phyloP scores from a whole-genome alignment of 2,888 invertebrate species.

The Ashinkailepas kermadecensis region DNA sequence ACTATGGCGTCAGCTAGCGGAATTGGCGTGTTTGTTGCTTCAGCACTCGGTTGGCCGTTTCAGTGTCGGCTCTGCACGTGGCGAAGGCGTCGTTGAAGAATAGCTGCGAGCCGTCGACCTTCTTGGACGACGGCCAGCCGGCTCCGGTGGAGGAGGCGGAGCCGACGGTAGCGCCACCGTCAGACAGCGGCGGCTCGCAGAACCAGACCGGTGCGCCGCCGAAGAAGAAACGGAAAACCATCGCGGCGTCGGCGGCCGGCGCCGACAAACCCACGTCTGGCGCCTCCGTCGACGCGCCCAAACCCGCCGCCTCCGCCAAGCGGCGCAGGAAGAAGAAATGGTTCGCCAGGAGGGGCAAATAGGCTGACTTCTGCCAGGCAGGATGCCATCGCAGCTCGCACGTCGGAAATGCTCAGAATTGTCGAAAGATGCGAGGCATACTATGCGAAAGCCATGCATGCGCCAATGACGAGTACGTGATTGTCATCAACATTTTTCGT shows the following conservation, averaged over 20 bases:
- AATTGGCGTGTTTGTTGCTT: too few species aligned
- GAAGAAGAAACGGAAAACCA: neutral
- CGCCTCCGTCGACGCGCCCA: neutral
- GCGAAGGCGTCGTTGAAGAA: neutral
- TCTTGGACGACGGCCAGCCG: neutral
- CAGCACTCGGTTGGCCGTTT: too few species aligned
- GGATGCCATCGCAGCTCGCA: too few species aligned
- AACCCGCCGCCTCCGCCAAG: neutral
- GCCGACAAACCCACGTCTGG: neutral
- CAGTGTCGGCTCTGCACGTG: neutral
- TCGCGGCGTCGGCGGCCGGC: neutral
- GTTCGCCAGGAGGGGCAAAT: conserved; percentile 2
- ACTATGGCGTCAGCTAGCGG: too few species aligned
- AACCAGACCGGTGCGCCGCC: neutral
- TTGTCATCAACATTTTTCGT: too few species aligned
- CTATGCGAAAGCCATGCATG: too few species aligned
- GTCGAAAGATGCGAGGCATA: too few species aligned
- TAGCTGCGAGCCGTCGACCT: neutral
- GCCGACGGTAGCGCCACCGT: neutral
- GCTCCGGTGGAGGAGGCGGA: neutral
- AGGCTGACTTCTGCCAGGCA: too few species aligned
- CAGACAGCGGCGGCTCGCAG: neutral
- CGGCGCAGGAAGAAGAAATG: neutral
- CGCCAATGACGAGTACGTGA: too few species aligned
- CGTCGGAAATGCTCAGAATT: too few species aligned